Base-by-base conservation (phyloP, 2,113 vertebrate species). In the Rhea americana region DNA sequence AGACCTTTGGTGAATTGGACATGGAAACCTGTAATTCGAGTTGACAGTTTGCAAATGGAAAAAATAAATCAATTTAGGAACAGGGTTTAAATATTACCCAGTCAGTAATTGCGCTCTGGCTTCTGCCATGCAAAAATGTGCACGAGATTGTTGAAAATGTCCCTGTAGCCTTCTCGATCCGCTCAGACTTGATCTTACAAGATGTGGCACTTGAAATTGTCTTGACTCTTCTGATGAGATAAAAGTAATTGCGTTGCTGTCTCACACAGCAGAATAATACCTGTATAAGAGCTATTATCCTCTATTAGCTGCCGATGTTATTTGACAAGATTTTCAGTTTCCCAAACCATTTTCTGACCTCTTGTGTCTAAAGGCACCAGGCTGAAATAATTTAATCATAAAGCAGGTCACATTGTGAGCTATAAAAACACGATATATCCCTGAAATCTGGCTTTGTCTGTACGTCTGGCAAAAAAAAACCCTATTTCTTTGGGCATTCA, bases 21-120 rank as follows among this genome's bases (percentile, higher is more conserved):
- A 5, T 56, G 66, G 85, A 84, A 75, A 88, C 0, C 0, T 86
- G 47, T 70, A 63, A 95, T 93, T 90, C 19, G 59, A 91, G 65
- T 59, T 91, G 93, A 83, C 73, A 0, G 81, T 88, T 82, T 93
- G 56, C 83, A 93, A 80, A 78, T 95, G 86, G 67, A 5, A 65
- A 87, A 77, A 68, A 55, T 5, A 37, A 8, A 85, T 89, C 73
- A 13, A 48, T 94, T 94, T 66, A 16, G 51, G 56, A 68, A 14
- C 5, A 0, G 58, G 55, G 61, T 62, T 86, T 75, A 48, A 90
- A 85, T 83, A 35, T 19, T 85, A 20, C 28, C 72, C 61, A 47
- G 26, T 79, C 77, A 66, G 26, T 77, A 68, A 87, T 37, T 47
- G 19, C 82, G 25, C 61, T 55, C 68, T 91, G 91, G 35, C 78